Base-by-base conservation (phyloP, 2,113 vertebrate species). In the Podarcis muralis region DNA sequence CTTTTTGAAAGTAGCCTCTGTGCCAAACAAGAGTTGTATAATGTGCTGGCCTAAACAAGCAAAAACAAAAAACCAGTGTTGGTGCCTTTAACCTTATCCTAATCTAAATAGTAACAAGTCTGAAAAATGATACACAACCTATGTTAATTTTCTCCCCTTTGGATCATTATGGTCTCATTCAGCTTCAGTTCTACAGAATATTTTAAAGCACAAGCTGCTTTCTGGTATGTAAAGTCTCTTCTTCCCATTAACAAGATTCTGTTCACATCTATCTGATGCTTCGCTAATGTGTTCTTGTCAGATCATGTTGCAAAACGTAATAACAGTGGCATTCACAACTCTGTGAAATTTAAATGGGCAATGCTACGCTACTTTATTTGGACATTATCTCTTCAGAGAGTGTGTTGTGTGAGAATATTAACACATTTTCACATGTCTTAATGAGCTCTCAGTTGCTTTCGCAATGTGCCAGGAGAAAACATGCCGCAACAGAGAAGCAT, bases 401-500 rank as follows among this genome's bases (percentile, higher is more conserved):
- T 25, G 27, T 37, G 43, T 48, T 32, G n/a, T 83, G 87, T 53
- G 62, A 83, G 32, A 76, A 83, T 68, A 66, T 65, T 65, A 66
- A 88, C 57, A 81, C 25, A 22, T 74, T 71, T 35, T 80, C 86
- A 62, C 12, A 25, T 40, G 59, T 20, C 15, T 62, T 62, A 62
- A 62, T 62, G 43, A 69, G 20, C 71, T 48, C 71, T 75, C 65
- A 40, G 53, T 1, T 8, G 43, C 43, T 1, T 0, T 9, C 27
- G 12, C 35, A 13, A 2, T 2, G 5, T 15, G 40, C 35, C 79
- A 53, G 2, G 35, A 83, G 79, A 69, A 27, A 75, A 18, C 22
- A 27, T 53, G 20, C 23, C 72, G 0, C 11, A 1, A 53, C 0
- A 0, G 0, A 0, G 15, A 8, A 15, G 43, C 1, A 5, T 4